Evolutionary conservation across 2,888 invertebrate genomes (phyloP), one percentile per base, ranked within the genome.

Genomic region (Hirudinaria manillensis): DNA sequence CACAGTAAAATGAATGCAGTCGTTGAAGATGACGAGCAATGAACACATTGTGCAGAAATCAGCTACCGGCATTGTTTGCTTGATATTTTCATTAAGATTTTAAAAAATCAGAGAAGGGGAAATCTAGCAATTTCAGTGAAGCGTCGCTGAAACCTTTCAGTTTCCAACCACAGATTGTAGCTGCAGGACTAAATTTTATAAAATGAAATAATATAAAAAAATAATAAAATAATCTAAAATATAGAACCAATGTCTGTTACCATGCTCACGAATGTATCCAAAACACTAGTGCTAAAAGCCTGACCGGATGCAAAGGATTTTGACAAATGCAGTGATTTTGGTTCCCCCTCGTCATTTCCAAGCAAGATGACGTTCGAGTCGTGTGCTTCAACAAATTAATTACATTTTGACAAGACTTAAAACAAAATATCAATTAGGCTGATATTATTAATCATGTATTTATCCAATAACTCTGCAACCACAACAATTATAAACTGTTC

Each of bases 291-390:
- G 6, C 61, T 29, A 61, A 61, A 61, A n/a, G 10, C 61, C 10
- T 61, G 61, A 61, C 61, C 61, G 10, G 61, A 61, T 27, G 61
- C 61, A 61, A 61, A 61, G 61, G 61, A 61, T 10, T 61, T 61
- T 27, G 61, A 24, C 24, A 61, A 29, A n/a, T 61, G 29, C 61
- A 61, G 29, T 27, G 29, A 24, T 61, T 24, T 27, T 61, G 24
- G 24, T 19, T 29, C 29, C 24, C 29, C 61, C 24, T 24, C 61
- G 61, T 61, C 61, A 29, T 61, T 27, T 4, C 29, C 61, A n/a
- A 61, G 24, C 24, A 61, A 61, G 24, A 27, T 61, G 3, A 29
- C 61, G n/a, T 61, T 61, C 19, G 61, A 24, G 61, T 61, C 61
- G 29, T 61, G 61, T 27, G 29, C 61, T 61, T 61, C 13, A 61